Base-by-base conservation (phyloP, 2,888 invertebrate genomes). In the Polymixis flavicincta region DNA sequence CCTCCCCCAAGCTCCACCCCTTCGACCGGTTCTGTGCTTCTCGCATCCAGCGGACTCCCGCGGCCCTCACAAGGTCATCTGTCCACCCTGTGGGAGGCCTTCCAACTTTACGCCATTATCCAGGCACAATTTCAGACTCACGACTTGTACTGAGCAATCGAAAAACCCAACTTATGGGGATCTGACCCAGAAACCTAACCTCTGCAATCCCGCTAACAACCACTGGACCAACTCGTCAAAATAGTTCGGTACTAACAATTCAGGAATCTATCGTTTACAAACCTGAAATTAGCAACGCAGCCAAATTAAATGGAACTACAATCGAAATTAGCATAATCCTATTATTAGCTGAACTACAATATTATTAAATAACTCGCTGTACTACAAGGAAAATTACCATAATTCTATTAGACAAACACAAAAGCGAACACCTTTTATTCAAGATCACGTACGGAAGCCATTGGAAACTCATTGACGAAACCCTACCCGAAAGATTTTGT, bases 401-500 rank as follows among this genome's bases (percentile, higher is more conserved):
- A 82, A 84, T 78, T 68, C 32, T 37, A 71, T 77, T 80, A 74
- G 59, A 25, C 19, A 32, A 69, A 74, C 71, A 66, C 48, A 55
- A 60, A 60, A 74, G 11, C 19, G 42, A 66, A 68, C 45, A 64
- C 50, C 76, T 64, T 83, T 78, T 85, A 86, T 85, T 84, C 78
- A 0, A 28, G 52, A 79, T 65, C 86, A 85, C 82, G 76, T 75
- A 72, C 78, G 50, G 80, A 83, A 87, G 73, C 78, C 80, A 76
- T 87, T 80, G 74, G 73, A 81, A 74, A 72, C 68, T 75, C 78
- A 82, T 78, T 84, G 77, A 57, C 28, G 77, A 80, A 85, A 76
- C 81, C 77, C 25, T 80, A 68, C 52, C 50, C 60, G 14, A 74
- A 67, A 76, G 70, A 80, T 75, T 65, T 72, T 60, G 74, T 37